A percentile compares a stretch with the other conserved stretches of the same genome.
These are phyloP conservation scores for Elysia crispata DNA, from an alignment of 2,888 invertebrate genomes.

Conservation along the genomic window DNA sequence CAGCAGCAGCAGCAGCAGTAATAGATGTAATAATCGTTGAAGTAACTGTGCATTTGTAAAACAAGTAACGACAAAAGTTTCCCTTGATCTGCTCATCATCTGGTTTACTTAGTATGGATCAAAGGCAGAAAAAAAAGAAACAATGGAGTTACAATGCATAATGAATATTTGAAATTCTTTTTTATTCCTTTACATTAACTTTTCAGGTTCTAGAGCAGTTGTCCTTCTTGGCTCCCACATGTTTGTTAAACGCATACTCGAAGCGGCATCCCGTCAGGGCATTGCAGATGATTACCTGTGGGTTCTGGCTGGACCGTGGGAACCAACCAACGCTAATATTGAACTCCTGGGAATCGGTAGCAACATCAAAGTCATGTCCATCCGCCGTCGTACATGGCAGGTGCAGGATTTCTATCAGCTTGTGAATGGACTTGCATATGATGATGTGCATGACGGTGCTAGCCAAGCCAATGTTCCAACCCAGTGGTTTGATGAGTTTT, in stretches of 20 bases:
- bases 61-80: too few relatives aligned
- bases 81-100: too few relatives aligned
- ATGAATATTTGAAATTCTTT: background rate
- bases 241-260: slow-evolving; percentile 53
- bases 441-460: too few relatives aligned
- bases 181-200: slow-evolving; percentile 5
- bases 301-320: slow-evolving; percentile 61
- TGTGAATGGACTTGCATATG: slow-evolving; percentile 47
- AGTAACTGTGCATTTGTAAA: too few relatives aligned
- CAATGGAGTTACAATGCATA: too few relatives aligned
- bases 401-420: slow-evolving; percentile 67
- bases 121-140: too few relatives aligned
- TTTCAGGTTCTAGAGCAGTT: slow-evolving; percentile 64
- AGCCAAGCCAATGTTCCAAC: slow-evolving; percentile 70
- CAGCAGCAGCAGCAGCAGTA: too few relatives aligned
- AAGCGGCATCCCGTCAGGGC: slow-evolving; percentile 58
- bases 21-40: too few relatives aligned
- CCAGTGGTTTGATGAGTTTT: slow-evolving; percentile 78
- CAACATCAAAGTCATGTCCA: background rate
- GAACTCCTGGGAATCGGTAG: background rate
- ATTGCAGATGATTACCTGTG: slow-evolving; percentile 61
- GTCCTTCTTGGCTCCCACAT: slow-evolving; percentile 66
- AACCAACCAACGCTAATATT: background rate
- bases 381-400: slow-evolving; percentile 53
- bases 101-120: too few relatives aligned